Conservation (phyloP, 2,797 vertebrate species). For the Hybognathus amarus region DNA sequence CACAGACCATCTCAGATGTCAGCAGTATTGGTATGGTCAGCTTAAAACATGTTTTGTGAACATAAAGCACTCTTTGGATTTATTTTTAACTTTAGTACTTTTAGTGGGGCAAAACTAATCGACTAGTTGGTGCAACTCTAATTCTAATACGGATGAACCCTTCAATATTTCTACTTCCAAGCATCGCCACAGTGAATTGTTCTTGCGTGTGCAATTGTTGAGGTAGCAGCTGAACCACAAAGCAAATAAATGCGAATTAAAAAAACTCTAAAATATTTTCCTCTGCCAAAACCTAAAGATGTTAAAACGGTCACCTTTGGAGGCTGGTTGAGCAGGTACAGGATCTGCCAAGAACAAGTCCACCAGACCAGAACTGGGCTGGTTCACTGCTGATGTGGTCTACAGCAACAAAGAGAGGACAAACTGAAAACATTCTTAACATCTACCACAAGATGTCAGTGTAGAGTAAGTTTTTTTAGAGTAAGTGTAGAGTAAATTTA, state of each 20-base stretch:
- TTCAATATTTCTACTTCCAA: neutral
- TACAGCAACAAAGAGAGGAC: conserved; percentile 66
- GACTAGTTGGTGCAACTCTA: neutral
- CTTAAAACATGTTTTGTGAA: neutral
- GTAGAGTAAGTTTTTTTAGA: neutral
- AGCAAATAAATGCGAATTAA: neutral
- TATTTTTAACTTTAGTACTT: neutral
- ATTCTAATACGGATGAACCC: neutral
- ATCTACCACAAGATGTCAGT: conserved; percentile 43
- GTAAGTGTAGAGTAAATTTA: neutral
- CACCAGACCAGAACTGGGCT: conserved; percentile 81
- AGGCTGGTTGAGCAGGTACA: conserved; percentile 71
- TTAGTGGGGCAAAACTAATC: neutral
- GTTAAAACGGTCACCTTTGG: conserved; percentile 76
- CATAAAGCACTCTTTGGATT: conserved; percentile 1
- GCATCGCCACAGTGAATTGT: neutral
- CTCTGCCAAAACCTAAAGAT: neutral
- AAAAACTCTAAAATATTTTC: neutral
- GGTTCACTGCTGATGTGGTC: conserved; percentile 78
- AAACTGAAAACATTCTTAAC: neutral
- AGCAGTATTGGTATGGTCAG: neutral
- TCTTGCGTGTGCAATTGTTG: neutral
- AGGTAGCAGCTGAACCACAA: neutral
- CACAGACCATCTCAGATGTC: neutral
- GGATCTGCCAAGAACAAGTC: conserved; percentile 89